These are phyloP conservation scores for Xiphophorus birchmanni DNA, from an alignment of 2,797 vertebrate species.

Conservation along the genomic window DNA sequence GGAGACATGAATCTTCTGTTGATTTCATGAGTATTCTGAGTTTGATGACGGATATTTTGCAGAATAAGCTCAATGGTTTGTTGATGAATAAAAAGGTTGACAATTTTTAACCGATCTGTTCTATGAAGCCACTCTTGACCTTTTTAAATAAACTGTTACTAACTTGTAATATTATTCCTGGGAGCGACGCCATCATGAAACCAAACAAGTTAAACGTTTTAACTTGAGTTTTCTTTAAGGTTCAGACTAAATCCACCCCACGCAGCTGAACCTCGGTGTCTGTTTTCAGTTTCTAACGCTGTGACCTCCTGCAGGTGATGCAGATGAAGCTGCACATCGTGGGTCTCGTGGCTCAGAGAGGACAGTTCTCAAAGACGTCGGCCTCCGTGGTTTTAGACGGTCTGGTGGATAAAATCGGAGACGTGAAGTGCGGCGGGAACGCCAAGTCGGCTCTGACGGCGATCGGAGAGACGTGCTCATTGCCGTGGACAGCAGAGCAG, in stretches of 20 bases:
- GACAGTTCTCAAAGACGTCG: slow-evolving; percentile 94
- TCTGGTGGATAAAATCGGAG: slow-evolving; percentile 95
- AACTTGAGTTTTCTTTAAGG: neutral
- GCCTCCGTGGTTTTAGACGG: slow-evolving; percentile 92
- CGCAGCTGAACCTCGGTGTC: neutral
- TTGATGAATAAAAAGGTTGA: neutral
- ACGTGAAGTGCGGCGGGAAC: slow-evolving; percentile 94
- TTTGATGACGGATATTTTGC: neutral
- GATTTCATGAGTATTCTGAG: neutral
- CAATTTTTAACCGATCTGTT: neutral
- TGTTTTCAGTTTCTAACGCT: neutral
- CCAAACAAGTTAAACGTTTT: neutral
- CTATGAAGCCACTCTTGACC: neutral
- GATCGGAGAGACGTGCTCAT: slow-evolving; percentile 89
- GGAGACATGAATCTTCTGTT: neutral
- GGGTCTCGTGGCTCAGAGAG: slow-evolving; percentile 90
- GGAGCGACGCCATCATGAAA: neutral
- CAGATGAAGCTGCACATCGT: slow-evolving; percentile 96
- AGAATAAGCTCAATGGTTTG: neutral
- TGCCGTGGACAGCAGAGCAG: slow-evolving; percentile 98
- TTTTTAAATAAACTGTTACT: neutral
- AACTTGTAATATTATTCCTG: neutral
- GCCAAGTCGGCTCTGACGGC: slow-evolving; percentile 94
- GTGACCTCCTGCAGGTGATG: slow-evolving; percentile 87
- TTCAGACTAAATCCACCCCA: neutral